These are phyloP conservation scores for Pantherophis alleghaniensis DNA, from an alignment of 2,797 vertebrate genomes.

Conservation along the genomic window DNA sequence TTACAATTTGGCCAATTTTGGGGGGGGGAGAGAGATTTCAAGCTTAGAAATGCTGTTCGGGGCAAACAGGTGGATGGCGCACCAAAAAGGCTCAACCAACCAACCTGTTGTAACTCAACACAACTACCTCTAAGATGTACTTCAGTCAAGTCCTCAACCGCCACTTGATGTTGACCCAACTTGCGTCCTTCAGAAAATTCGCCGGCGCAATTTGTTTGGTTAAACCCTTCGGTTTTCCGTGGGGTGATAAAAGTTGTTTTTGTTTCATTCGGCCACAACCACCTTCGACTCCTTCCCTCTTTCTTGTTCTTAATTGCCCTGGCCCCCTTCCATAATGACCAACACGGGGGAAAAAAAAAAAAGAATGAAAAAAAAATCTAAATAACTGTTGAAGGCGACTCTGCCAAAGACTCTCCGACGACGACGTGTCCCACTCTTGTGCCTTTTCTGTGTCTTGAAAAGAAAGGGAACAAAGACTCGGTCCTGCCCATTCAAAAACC, in stretches of 20 bases:
- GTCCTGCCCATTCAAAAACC: conserved; percentile 95
- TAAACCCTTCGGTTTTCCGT: background rate
- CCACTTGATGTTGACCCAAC: background rate
- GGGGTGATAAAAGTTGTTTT: conserved; percentile 7
- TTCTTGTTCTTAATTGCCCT: conserved; percentile 32
- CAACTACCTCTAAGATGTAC: background rate
- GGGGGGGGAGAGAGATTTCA: background rate
- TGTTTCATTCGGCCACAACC: background rate
- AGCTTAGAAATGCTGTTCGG: background rate
- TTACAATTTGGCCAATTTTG: too few species aligned
- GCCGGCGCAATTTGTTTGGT: conserved; percentile 14
- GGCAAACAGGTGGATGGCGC: background rate
- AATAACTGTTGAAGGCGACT: conserved; percentile 86
- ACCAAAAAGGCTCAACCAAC: background rate
- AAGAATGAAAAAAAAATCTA: conserved; percentile 66
- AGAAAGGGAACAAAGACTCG: conserved; percentile 96
- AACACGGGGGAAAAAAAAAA: conserved; percentile 52
- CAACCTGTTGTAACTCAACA: background rate
- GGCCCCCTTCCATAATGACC: conserved; percentile 70
- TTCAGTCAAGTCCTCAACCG: background rate
- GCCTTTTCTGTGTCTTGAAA: conserved; percentile 93
- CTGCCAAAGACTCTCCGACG: conserved; percentile 86
- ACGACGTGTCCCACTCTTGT: conserved; percentile 88
- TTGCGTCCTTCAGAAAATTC: conserved; percentile 37
- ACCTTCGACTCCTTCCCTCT: background rate